Evolutionary conservation across 2,113 vertebrate species (phyloP), one percentile per base, ranked within the genome.

Genomic region (Xerus inauris): DNA sequence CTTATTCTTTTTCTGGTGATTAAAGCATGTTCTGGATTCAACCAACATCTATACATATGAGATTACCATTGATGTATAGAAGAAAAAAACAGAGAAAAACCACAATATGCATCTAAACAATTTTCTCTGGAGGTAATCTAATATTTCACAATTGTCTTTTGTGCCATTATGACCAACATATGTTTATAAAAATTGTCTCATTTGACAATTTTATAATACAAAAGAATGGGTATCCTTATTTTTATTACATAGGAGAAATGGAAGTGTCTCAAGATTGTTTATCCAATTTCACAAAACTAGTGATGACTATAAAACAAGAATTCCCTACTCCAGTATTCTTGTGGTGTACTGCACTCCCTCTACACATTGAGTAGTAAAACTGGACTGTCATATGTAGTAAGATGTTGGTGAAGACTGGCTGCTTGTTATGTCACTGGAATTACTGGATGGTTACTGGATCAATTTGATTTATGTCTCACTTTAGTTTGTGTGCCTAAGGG

Each of bases 381-480:
- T 45, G 28, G 26, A 47, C 30, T 28, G 8, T n/a, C 30, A 89
- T 72, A n/a, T 62, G 13, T 42, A 75, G 47, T 69, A 79, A 62
- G 16, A 83, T 90, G 32, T 90, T 96, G 71, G 30, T 62, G 79
- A 82, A 94, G 28, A 11, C 38, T 59, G 35, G 35, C 28, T 71
- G 28, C 20, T 96, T 92, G 30, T 94, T 91, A 75, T 79, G 54
- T 71, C 42, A 65, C 87, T 87, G 87, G 49, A 94, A 73, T 95
- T 87, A 73, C 62, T 86, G 5, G 62, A 47, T 80, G 65, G 35
- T 75, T 84, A 71, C 49, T 59, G 35, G 45, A 8, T 76, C 38
- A 87, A 45, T 94, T 94, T 91, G 75, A 94, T 91, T 91, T 97
- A 91, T 96, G 51, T 67, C 38, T 91, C 35, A 91, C 64, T 92